phyloP scores from a whole-genome alignment of 2,888 invertebrate genomes.

The Chrysolina oricalcia region DNA sequence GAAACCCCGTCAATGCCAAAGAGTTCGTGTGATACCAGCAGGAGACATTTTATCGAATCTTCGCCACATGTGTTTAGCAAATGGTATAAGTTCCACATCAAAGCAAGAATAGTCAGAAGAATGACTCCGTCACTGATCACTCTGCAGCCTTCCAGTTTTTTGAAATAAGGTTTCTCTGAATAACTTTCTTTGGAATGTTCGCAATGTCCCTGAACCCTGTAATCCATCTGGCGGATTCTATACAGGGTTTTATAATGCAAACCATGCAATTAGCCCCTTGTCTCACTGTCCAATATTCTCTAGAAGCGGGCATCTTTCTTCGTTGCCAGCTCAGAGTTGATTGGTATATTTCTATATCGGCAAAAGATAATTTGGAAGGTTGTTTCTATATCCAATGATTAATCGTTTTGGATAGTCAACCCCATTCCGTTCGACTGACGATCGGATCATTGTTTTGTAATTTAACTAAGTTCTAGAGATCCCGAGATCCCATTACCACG shows the following conservation, averaged over 20 bases:
- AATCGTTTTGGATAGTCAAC: too few species aligned
- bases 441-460: too few species aligned
- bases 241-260: background rate
- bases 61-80: background rate
- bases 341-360: background rate
- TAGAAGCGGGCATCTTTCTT: background rate
- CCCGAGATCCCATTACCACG: too few species aligned
- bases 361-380: background rate
- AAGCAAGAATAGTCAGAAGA: background rate
- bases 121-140: background rate
- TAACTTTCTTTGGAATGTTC: background rate
- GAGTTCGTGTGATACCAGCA: background rate
- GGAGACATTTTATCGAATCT: background rate
- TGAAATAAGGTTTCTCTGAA: background rate
- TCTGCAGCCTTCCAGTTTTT: background rate
- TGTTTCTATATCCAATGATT: too few species aligned
- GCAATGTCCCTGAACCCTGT: background rate
- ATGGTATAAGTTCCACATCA: background rate
- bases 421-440: too few species aligned
- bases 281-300: background rate
- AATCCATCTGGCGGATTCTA: background rate
- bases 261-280: background rate
- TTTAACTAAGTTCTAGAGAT: too few species aligned
- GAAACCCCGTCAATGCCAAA: background rate
- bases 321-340: background rate